Evolutionary conservation across 2,797 vertebrate species (phyloP).

Genomic region (Falco naumanni): DNA sequence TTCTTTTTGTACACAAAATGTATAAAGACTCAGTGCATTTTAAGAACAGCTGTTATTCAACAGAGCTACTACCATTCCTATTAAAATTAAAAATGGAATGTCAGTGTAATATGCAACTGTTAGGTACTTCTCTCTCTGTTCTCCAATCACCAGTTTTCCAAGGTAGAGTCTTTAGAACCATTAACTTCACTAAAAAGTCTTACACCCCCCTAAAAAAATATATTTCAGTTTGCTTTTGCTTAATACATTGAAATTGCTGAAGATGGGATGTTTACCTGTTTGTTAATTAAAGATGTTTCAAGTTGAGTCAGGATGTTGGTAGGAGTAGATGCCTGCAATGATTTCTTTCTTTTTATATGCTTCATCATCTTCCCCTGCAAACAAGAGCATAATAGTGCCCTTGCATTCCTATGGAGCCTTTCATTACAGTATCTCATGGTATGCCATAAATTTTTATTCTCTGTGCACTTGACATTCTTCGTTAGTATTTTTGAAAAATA

Average conservation of each 20-base stretch:
- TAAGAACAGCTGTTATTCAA: not conserved
- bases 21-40: not conserved
- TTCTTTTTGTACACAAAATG: not conserved
- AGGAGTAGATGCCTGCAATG: slow-evolving; percentile 54
- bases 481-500: not conserved
- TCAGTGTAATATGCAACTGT: not conserved
- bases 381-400: not conserved
- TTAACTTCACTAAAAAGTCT: not conserved
- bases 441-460: not conserved
- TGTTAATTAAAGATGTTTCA: slow-evolving; percentile 67
- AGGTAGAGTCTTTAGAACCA: not conserved
- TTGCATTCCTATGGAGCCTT: not conserved
- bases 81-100: not conserved
- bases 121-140: not conserved
- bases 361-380: slow-evolving; percentile 57
- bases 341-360: slow-evolving; percentile 57
- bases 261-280: slow-evolving; percentile 51
- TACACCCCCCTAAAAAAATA: not conserved
- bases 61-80: not conserved
- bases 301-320: slow-evolving; percentile 61
- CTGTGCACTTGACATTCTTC: not conserved
- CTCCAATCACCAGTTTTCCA: not conserved
- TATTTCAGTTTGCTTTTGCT: not conserved
- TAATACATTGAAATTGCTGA: not conserved
- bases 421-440: not conserved